Evolutionary conservation across 2,113 vertebrate genomes (phyloP), one percentile per base, ranked within the genome.

Genomic region (Sarotherodon lohbergeri): DNA sequence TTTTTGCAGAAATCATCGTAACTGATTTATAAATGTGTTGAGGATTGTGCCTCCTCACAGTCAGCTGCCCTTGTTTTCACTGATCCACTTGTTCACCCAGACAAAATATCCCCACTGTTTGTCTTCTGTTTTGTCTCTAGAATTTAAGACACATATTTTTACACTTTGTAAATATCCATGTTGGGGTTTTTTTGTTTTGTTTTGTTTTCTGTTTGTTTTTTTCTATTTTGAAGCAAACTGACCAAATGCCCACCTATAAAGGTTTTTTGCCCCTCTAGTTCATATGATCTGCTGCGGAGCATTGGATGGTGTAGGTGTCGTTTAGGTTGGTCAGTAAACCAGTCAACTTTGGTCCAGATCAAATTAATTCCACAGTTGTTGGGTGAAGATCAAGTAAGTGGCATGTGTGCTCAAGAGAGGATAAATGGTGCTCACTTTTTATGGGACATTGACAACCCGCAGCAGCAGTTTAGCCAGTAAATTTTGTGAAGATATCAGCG

Each of bases 181-280:
- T 5, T 66, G n/a, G 9, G 1, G 6, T 27, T 27, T 17, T 36
- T 2, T 12, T 61, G 0, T 6, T 55, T 0, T 10, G 10, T 55
- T 22, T 4, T n/a, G 3, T 3, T 29, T 39, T 10, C 9, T 9
- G 4, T 13, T 14, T 56, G 3, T 24, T 56, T 56, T 12, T 17
- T 17, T 52, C 0, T 0, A 10, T 63, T 63, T 19, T 63, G 6
- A 63, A 63, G 9, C 29, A 2, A 32, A 59, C 16, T 34, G 16
- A 34, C 29, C 5, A 34, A 61, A 61, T 34, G 29, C 57, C 29
- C 16, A 32, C 3, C 59, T 61, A 63, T 63, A 19, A 36, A 63
- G 3, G 32, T 63, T 36, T 11, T 0, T 63, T 36, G 5, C 17
- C 59, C 59, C 32, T 36, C 16, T 36, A 63, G 17, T 63, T 63